phyloP scores from a whole-genome alignment of 2,113 vertebrate genomes.

The Peromyscus maniculatus region DNA sequence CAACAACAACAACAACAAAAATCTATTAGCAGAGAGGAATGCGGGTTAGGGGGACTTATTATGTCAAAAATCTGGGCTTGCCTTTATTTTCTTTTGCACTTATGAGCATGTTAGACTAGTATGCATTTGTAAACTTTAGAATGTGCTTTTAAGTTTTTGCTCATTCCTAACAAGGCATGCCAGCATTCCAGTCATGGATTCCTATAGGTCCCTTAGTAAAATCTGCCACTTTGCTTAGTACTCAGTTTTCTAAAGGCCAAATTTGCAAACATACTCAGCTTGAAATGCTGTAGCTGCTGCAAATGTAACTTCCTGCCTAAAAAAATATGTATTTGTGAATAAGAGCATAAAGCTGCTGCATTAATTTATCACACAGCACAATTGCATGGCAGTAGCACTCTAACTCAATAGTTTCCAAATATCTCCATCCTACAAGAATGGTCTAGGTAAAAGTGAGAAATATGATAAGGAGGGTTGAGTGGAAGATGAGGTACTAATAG shows the following conservation, averaged over 20 bases:
- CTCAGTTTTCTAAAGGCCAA: conserved; percentile 60
- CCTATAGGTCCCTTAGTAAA: conserved; percentile 48
- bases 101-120: conserved; percentile 41
- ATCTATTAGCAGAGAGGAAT: conserved; percentile 68
- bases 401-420: conserved; percentile 66
- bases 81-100: conserved; percentile 62
- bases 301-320: conserved; percentile 57
- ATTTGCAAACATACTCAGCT: conserved; percentile 60
- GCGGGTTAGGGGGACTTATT: not conserved
- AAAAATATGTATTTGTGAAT: conserved; percentile 6
- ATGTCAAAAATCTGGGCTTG: conserved; percentile 58
- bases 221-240: conserved; percentile 35
- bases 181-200: conserved; percentile 42
- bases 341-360: conserved; percentile 35
- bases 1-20: conserved; percentile 70
- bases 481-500: conserved; percentile 81
- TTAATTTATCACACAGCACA: conserved; percentile 52
- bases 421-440: conserved; percentile 75
- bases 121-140: conserved; percentile 60
- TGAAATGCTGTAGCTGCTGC: conserved; percentile 23
- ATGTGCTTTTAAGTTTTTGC: not conserved
- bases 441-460: conserved; percentile 79
- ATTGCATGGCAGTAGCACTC: conserved; percentile 61
- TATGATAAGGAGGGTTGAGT: conserved; percentile 80
- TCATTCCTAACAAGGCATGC: conserved; percentile 61